Conservation (phyloP, 2,113 vertebrate genomes). For the Melanocharis versteri region DNA sequence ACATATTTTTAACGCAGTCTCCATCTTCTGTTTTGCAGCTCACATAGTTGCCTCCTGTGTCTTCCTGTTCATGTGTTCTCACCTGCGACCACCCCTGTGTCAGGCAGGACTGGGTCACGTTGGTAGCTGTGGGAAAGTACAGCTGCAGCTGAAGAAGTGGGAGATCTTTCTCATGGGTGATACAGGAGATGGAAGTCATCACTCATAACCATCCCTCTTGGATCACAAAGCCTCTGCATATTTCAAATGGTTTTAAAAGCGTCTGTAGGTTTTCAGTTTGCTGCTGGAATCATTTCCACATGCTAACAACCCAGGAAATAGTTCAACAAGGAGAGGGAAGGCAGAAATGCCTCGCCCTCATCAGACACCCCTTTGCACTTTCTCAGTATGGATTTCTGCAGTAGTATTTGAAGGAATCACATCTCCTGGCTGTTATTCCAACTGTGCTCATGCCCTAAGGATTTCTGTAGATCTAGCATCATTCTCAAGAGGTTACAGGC, state of each 20-base stretch:
- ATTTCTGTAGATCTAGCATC: background rate
- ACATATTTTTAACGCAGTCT: background rate
- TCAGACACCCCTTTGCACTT: background rate
- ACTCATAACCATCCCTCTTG: background rate
- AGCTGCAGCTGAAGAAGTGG: background rate
- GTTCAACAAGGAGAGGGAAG: background rate
- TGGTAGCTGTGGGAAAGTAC: background rate
- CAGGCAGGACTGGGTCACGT: rapidly evolving
- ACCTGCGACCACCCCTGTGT: background rate
- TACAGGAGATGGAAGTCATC: background rate
- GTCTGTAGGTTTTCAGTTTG: constrained; percentile 16
- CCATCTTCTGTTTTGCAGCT: background rate
- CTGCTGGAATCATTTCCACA: constrained; percentile 43
- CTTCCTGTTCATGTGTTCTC: background rate
- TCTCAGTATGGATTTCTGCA: background rate
- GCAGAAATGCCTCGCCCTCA: background rate
- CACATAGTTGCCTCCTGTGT: background rate
- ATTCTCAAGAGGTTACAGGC: background rate
- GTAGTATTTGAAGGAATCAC: background rate
- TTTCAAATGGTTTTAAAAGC: constrained; percentile 15
- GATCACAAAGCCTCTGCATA: constrained; percentile 10
- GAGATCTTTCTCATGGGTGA: background rate
- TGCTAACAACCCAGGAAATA: background rate
- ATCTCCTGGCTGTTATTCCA: background rate
- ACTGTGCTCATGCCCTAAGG: background rate